Evolutionary conservation across 1,140 invertebrate species (phyloP).

Genomic region (Armadillidium nasatum): DNA sequence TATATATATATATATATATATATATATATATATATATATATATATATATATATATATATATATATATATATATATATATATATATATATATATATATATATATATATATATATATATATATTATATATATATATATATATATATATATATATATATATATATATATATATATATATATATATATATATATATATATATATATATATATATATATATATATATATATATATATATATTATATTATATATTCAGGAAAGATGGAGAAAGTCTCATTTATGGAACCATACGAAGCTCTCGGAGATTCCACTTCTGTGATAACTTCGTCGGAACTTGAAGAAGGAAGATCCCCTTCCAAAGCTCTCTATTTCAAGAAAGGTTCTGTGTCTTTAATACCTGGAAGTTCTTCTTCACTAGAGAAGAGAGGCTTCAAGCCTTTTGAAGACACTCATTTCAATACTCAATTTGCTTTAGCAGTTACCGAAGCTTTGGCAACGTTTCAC

Average conservation of each 20-base stretch:
- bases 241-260: neutral
- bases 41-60: too few relatives aligned
- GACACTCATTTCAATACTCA: conserved; percentile 4
- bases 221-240: neutral
- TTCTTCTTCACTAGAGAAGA: neutral
- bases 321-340: neutral
- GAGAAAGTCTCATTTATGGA: neutral
- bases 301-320: neutral
- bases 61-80: too few relatives aligned
- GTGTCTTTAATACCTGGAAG: neutral
- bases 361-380: neutral
- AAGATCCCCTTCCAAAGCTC: neutral
- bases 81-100: too few relatives aligned
- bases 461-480: neutral
- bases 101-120: too few relatives aligned
- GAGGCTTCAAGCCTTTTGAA: neutral
- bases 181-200: too few relatives aligned
- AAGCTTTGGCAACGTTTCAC: neutral
- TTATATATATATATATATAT: too few relatives aligned
- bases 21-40: too few relatives aligned
- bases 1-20: too few relatives aligned
- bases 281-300: neutral
- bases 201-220: too few relatives aligned
- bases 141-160: too few relatives aligned
- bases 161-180: too few relatives aligned